Conservation (phyloP, 2,888 invertebrate species). For the Acronicta leporina region DNA sequence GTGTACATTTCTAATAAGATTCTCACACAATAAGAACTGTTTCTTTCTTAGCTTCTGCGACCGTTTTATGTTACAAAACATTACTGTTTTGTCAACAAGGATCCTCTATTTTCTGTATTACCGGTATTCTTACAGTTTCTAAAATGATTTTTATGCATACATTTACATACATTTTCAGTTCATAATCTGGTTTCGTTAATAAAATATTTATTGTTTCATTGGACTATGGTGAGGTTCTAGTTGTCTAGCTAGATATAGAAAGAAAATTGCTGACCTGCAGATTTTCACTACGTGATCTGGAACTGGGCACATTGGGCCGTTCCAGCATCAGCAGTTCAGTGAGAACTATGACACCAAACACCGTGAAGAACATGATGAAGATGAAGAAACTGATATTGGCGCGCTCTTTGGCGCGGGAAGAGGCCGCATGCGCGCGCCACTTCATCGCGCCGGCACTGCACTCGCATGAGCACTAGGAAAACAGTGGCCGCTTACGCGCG, state of each 20-base stretch:
- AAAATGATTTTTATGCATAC: too few relatives aligned
- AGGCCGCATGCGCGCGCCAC: constrained; percentile 84
- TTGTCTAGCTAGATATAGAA: constrained; percentile 4
- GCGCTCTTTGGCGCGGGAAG: constrained; percentile 91
- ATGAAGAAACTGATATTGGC: constrained; percentile 97
- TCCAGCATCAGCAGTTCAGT: constrained; percentile 93
- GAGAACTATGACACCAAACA: constrained; percentile 95
- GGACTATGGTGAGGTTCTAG: constrained; percentile 12
- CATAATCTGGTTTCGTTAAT: not conserved
- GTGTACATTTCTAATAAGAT: not conserved
- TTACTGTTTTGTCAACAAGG: constrained; percentile 6
- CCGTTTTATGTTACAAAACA: constrained; percentile 11
- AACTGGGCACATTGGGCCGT: constrained; percentile 88
- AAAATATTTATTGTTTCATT: constrained; percentile 5
- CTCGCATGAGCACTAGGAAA: constrained; percentile 71
- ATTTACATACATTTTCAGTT: not conserved
- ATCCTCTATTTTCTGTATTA: not conserved
- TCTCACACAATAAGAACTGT: constrained; percentile 1
- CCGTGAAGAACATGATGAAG: constrained; percentile 96
- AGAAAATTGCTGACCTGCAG: constrained; percentile 84
- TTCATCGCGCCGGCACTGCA: constrained; percentile 76
- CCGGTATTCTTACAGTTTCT: not conserved
- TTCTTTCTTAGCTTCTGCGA: constrained; percentile 8
- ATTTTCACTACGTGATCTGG: constrained; percentile 92
- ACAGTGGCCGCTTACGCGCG: constrained; percentile 66